Conservation (phyloP, 2,888 invertebrate genomes). For the Nematopogon swammerdamellus region DNA sequence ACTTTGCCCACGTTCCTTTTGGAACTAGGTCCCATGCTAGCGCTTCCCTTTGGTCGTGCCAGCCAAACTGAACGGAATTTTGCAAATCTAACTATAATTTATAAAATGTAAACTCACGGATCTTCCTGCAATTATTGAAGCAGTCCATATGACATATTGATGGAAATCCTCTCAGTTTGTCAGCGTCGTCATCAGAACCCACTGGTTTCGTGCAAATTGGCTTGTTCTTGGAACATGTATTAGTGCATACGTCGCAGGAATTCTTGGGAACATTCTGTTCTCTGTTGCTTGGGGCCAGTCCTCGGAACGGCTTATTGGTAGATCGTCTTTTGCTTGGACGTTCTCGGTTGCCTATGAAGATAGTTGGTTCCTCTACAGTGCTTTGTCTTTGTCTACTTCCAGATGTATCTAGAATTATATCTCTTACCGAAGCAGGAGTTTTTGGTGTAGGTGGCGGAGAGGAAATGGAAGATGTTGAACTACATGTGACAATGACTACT, state of each 20-base stretch:
- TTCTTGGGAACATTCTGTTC: neutral
- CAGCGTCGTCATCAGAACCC: conserved; percentile 24
- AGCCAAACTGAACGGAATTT: too few species aligned
- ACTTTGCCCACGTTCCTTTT: neutral
- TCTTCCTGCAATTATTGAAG: conserved; percentile 38
- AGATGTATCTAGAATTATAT: neutral
- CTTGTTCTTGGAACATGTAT: conserved; percentile 18
- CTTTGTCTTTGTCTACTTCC: neutral
- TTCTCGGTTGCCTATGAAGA: neutral
- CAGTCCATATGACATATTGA: conserved; percentile 48
- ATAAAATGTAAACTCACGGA: conserved; percentile 26
- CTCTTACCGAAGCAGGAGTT: neutral
- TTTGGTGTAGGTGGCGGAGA: neutral
- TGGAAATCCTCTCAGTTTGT: conserved; percentile 39
- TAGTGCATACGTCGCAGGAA: neutral
- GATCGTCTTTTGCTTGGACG: neutral
- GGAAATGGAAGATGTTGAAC: too few species aligned
- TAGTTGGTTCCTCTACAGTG: neutral
- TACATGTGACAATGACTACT: too few species aligned
- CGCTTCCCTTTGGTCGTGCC: too few species aligned
- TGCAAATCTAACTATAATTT: too few species aligned
- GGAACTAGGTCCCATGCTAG: too few species aligned
- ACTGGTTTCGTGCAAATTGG: conserved; percentile 37
- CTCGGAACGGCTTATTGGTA: neutral
- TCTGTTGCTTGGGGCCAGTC: too few species aligned